Base-by-base conservation (phyloP, 2,113 vertebrate genomes). In the Physeter macrocephalus region DNA sequence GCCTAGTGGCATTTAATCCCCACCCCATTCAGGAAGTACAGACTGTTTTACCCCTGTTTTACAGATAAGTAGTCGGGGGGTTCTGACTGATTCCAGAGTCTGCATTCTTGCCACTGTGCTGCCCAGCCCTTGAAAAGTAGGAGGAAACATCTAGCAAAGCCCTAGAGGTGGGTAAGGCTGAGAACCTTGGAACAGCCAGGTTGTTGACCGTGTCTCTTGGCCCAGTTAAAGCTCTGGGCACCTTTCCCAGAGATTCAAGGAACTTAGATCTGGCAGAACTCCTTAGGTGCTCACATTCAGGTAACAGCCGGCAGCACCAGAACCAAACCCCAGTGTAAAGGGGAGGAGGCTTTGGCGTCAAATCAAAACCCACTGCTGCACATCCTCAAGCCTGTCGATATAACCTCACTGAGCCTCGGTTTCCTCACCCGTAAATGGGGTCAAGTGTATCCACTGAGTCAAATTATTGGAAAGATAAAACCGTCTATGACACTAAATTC, bases 231-330 rank as follows among this genome's bases (percentile, higher is more conserved):
- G 13, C 57, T 86, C 86, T 64, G 72, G 71, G 83, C 72, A 57
- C 7, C 23, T 81, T 96, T 86, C 81, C 95, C 74, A 59, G 64
- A 90, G 54, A 90, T 72, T 66, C 72, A 57, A 49, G 82, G 81
- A 87, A 57, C 81, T 93, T 49, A 41, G 27, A 77, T 6, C 34
- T 69, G 90, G 34, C 77, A 93, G 52, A 39, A 59, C 61, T 59
- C 59, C 52, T 29, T 29, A 23, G 8, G 27, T 59, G 59, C 27
- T 71, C 77, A 27, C 67, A 27, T 75, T 75, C 39, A n/a, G 78
- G 77, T 84, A 78, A 62, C 61, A 61, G n/a, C 59, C 6, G 66
- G 34, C 59, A 84, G 69, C n/a, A 21, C n/a, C 46, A 31, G 69
- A 89, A 43, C 43, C 59, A 83, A 89, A 61, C 17, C 29, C 90